These are phyloP conservation scores for Sinella curviseta DNA, from an alignment of 1,140 invertebrate genomes.

Conservation along the genomic window DNA sequence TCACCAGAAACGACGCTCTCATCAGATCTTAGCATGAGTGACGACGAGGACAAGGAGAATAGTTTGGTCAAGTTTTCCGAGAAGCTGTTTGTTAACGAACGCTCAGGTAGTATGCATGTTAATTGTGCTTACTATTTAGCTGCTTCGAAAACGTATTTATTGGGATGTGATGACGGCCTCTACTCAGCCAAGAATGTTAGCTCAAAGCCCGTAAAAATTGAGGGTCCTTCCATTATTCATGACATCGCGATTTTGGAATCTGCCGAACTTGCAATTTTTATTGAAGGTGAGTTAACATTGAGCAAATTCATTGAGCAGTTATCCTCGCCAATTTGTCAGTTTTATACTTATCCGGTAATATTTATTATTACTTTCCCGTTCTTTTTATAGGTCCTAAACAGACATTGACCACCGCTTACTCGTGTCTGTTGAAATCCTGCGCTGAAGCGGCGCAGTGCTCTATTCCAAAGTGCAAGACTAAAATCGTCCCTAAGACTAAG, in stretches of 20 bases:
- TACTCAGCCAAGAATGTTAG: not conserved
- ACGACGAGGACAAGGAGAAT: constrained; percentile 4
- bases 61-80: not conserved
- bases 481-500: not conserved
- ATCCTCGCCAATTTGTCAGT: no score
- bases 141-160: not conserved
- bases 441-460: not conserved
- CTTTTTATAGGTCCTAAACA: not conserved
- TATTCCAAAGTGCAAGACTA: not conserved
- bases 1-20: not conserved
- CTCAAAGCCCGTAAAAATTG: not conserved
- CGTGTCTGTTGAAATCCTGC: not conserved
- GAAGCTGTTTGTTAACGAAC: not conserved
- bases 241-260: not conserved
- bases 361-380: not conserved
- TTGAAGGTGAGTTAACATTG: no score
- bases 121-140: not conserved
- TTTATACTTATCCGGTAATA: no score
- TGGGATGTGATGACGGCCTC: not conserved
- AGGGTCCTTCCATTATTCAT: not conserved
- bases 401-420: not conserved
- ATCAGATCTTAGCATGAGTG: not conserved
- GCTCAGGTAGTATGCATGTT: not conserved
- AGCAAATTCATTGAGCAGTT: no score
- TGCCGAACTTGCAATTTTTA: not conserved